Evolutionary conservation across 2,113 vertebrate species (phyloP).

Genomic region (Pomatostomus ruficeps): DNA sequence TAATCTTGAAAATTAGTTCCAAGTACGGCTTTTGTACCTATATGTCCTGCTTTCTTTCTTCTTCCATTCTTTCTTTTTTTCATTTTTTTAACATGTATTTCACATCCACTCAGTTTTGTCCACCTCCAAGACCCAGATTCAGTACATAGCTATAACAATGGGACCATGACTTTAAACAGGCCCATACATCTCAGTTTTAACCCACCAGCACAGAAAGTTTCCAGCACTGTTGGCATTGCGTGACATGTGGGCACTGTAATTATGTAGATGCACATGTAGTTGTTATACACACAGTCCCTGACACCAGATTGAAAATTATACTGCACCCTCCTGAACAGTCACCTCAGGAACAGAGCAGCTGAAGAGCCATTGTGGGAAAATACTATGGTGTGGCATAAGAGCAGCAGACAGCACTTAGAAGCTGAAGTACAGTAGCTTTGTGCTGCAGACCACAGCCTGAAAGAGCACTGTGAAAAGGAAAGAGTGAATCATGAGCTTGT

Average conservation of each 20-base stretch:
- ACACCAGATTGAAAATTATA: not conserved
- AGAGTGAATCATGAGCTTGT: not conserved
- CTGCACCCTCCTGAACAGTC: not conserved
- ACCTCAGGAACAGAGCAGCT: not conserved
- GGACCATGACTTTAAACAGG: fast-evolving
- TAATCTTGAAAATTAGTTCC: not conserved
- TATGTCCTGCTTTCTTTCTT: not conserved
- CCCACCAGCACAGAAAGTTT: not conserved
- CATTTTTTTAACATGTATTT: not conserved
- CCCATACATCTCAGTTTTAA: not conserved
- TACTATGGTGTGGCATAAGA: not conserved
- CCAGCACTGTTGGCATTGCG: not conserved
- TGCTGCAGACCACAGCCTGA: not conserved
- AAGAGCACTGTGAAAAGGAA: not conserved
- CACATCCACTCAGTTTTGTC: not conserved
- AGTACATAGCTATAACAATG: not conserved
- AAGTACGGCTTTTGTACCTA: not conserved
- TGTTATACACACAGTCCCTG: not conserved
- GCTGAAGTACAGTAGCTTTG: not conserved
- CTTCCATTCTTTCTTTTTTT: fast-evolving
- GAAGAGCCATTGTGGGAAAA: not conserved
- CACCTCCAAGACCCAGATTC: not conserved
- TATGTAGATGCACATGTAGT: not conserved
- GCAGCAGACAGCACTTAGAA: not conserved
- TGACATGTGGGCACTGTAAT: not conserved